Evolutionary conservation across 2,888 invertebrate genomes (phyloP).

Genomic region (Eupithecia pulchellata): DNA sequence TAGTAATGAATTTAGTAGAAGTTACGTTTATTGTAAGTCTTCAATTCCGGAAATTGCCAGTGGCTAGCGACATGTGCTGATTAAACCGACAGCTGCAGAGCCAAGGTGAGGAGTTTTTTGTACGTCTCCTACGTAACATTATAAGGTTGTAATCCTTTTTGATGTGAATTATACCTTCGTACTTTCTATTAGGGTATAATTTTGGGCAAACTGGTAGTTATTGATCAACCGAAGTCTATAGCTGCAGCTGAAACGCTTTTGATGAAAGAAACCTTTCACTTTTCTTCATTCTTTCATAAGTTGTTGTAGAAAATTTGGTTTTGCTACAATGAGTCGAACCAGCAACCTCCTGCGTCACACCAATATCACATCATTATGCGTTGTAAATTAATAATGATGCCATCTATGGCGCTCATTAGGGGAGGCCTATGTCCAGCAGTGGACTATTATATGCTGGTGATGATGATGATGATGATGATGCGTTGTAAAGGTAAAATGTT

Average conservation of each 20-base stretch:
- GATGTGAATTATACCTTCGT: neutral
- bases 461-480: too few relatives aligned
- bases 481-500: too few relatives aligned
- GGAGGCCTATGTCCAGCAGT: too few relatives aligned
- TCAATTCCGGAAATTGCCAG: constrained; percentile 9
- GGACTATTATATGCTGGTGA: too few relatives aligned
- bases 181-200: neutral
- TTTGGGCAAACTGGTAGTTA: neutral
- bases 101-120: constrained; percentile 20
- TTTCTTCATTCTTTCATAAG: neutral
- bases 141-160: neutral
- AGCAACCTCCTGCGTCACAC: too few relatives aligned
- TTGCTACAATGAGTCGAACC: too few relatives aligned
- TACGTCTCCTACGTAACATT: neutral
- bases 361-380: too few relatives aligned
- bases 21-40: neutral
- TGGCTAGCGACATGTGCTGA: constrained; percentile 18
- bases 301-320: neutral
- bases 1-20: too few relatives aligned
- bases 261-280: neutral
- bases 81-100: constrained; percentile 20
- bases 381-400: too few relatives aligned
- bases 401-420: too few relatives aligned
- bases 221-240: neutral
- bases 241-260: neutral